Evolutionary conservation across 2,888 invertebrate genomes (phyloP), one percentile per base, ranked within the genome.

Genomic region (Atethmia centrago): DNA sequence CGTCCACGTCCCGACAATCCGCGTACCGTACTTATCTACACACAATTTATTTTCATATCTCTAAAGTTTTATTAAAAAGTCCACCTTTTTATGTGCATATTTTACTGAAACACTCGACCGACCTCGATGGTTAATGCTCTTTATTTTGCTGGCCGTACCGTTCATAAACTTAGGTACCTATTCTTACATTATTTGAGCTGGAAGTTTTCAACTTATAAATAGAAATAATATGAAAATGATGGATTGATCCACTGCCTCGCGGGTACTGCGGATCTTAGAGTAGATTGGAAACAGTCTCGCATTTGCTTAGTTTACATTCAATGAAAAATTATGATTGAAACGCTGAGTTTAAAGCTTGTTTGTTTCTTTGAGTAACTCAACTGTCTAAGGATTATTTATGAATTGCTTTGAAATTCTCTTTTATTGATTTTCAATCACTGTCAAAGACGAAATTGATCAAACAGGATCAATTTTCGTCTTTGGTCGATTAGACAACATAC

Each of bases 281-380:
- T 71, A 66, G 71, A 74, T 74, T 74, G 71, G 71, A 74, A 82
- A 74, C 69, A 74, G 31, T 75, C 59, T 64, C 55, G 68, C 56
- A 70, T 70, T 82, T 55, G 28, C 19, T 55, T 72, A 71, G 74
- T 74, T 77, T 62, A 70, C 62, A 70, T 80, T 67, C 62, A 77
- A 74, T 75, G 78, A 83, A 85, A 87, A 80, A 85, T 82, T 78
- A 84, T 82, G 79, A 83, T 81, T 83, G 75, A 77, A 87, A 69
- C 62, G 51, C 67, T 68, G 64, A 83, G 63, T 79, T 81, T 77
- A 67, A 85, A 83, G 77, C 77, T 76, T 65, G 74, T 76, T 87
- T 87, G 85, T 81, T 80, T 68, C 75, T 77, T 76, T 72, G 63
- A 85, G 69, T 71, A 79, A 71, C 68, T 83, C 28, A 66, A 78